Percentiles rank a stretch among this genome's conserved stretches.
Conservation (phyloP, 1,140 invertebrate species). For the Drosophila mayri region DNA sequence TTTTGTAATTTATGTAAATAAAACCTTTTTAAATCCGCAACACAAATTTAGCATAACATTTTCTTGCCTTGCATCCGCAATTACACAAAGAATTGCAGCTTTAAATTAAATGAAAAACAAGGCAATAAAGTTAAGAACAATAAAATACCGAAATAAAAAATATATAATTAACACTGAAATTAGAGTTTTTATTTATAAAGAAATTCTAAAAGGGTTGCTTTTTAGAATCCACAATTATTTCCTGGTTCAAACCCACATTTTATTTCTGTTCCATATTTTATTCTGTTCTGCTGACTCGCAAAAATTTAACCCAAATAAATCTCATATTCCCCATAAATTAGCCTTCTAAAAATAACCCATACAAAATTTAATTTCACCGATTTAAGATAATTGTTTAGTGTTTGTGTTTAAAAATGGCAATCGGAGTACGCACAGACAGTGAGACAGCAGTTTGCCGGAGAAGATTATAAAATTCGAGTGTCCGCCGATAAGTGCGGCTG, state of each 20-base stretch:
- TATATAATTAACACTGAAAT: neutral
- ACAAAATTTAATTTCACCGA: conserved; percentile 21
- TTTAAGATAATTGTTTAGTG: conserved; percentile 19
- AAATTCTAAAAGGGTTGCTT: neutral
- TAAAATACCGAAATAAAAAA: neutral
- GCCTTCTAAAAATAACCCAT: conserved; percentile 25
- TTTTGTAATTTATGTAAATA: conserved; percentile 15
- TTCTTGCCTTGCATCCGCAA: conserved; percentile 19
- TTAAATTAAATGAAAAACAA: conserved; percentile 6
- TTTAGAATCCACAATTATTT: neutral
- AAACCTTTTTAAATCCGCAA: neutral
- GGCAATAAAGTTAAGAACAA: neutral
- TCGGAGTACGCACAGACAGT: conserved; percentile 32
- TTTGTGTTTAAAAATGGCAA: conserved; percentile 22
- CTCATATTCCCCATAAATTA: conserved; percentile 1
- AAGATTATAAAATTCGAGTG: conserved; percentile 33
- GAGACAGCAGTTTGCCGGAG: conserved; percentile 24
- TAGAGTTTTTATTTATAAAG: neutral
- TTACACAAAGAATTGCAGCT: conserved; percentile 21
- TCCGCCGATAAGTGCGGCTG: conserved; percentile 21
- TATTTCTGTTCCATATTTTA: too few relatives aligned
- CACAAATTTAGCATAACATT: conserved; percentile 16
- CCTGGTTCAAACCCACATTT: neutral
- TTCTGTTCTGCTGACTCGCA: neutral
- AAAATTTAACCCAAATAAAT: conserved; percentile 11